A percentile compares a stretch with the other conserved stretches of the same genome.
These are phyloP conservation scores for Sebastes minor DNA, from an alignment of 2,797 vertebrate genomes.

Conservation along the genomic window DNA sequence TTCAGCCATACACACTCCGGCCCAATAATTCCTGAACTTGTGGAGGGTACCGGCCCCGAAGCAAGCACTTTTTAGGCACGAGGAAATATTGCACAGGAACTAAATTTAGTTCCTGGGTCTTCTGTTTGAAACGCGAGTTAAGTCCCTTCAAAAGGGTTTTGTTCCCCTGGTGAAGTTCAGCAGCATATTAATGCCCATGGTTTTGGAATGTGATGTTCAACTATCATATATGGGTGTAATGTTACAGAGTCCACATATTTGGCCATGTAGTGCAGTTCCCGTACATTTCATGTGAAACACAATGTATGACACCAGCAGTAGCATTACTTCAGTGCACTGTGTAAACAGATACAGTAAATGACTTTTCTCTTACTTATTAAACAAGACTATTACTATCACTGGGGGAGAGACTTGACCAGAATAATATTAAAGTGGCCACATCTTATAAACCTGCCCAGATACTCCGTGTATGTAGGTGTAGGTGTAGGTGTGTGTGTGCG, in stretches of 20 bases:
- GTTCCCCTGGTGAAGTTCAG: too few relatives aligned
- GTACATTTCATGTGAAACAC: neutral
- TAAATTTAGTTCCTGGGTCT: neutral
- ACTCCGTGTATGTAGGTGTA: neutral
- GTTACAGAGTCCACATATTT: neutral
- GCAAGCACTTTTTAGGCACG: too few relatives aligned
- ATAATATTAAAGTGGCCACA: slow-evolving; percentile 31
- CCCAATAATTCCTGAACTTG: too few relatives aligned
- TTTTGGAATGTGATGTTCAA: neutral
- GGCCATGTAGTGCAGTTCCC: neutral
- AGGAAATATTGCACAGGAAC: neutral
- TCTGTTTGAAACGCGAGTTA: too few relatives aligned
- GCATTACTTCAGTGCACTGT: slow-evolving; percentile 3
- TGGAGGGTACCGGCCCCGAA: too few relatives aligned
- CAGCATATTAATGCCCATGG: neutral
- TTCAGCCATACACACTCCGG: too few relatives aligned
- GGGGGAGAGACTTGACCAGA: slow-evolving; percentile 33
- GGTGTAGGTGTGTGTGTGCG: neutral
- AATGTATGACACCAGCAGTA: neutral
- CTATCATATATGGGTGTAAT: neutral
- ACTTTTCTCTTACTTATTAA: slow-evolving; percentile 34
- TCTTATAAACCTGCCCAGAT: slow-evolving; percentile 7
- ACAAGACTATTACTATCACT: slow-evolving; percentile 30
- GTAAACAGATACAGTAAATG: slow-evolving; percentile 5
- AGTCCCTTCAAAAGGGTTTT: too few relatives aligned